These are phyloP conservation scores for Nibea albiflora DNA, from an alignment of 2,113 vertebrate species.

Conservation along the genomic window DNA sequence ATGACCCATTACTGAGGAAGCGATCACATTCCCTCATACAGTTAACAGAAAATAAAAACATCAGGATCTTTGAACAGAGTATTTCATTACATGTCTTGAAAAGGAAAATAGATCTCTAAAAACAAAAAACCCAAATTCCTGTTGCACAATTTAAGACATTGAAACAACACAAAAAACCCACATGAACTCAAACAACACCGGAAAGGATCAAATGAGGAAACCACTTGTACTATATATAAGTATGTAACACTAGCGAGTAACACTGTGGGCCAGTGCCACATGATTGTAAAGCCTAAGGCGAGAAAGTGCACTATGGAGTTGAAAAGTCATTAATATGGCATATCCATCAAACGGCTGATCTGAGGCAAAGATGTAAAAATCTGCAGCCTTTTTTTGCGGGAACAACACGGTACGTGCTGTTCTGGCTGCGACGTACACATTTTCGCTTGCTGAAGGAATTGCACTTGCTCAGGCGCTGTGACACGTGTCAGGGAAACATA, in stretches of 20 bases:
- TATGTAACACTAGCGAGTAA: slow-evolving; percentile 44
- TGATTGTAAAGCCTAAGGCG: slow-evolving; percentile 21
- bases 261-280: slow-evolving; percentile 26
- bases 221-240: slow-evolving; percentile 9
- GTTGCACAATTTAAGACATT: slow-evolving; percentile 19
- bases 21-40: slow-evolving; percentile 28
- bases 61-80: background rate
- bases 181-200: background rate
- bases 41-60: slow-evolving; percentile 43
- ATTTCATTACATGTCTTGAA: slow-evolving; percentile 18
- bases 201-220: slow-evolving; percentile 32
- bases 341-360: slow-evolving; percentile 35
- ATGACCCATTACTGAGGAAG: slow-evolving; percentile 37
- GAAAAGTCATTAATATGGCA: slow-evolving; percentile 52
- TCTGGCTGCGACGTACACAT: background rate
- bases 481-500: slow-evolving; percentile 24
- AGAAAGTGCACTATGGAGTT: slow-evolving; percentile 36
- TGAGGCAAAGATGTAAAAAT: slow-evolving; percentile 42
- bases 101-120: slow-evolving; percentile 36
- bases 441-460: slow-evolving; percentile 44
- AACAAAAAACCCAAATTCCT: slow-evolving; percentile 18
- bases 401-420: slow-evolving; percentile 4
- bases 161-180: slow-evolving; percentile 7
- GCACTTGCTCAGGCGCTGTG: slow-evolving; percentile 35
- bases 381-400: slow-evolving; percentile 28